Evolutionary conservation across 1,140 invertebrate species (phyloP).

Genomic region (Drosophila kepulauana): DNA sequence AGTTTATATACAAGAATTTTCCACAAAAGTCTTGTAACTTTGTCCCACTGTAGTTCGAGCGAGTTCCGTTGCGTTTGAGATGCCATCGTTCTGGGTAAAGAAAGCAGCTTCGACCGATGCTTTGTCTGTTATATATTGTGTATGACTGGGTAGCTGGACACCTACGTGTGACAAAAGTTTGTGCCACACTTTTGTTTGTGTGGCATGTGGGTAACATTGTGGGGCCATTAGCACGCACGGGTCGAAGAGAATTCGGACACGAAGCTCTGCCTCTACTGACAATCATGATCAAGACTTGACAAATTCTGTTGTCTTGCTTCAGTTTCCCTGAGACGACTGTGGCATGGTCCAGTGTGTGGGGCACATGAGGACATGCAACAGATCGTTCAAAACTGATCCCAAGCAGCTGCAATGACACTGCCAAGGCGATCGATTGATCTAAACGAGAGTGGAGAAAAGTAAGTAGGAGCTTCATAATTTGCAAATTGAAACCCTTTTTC

Average conservation of each 20-base stretch:
- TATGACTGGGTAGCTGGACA: constrained; percentile 43
- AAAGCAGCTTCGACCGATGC: constrained; percentile 51
- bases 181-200: constrained; percentile 76
- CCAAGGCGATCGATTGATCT: constrained; percentile 21
- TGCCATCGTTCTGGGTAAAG: constrained; percentile 80
- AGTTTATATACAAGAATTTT: neutral
- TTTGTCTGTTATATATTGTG: constrained; percentile 66
- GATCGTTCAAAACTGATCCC: constrained; percentile 35
- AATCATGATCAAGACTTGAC: constrained; percentile 78
- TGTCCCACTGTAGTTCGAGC: neutral
- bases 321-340: constrained; percentile 43
- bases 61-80: constrained; percentile 54
- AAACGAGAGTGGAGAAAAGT: neutral
- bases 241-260: constrained; percentile 20
- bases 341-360: constrained; percentile 12
- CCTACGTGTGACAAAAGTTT: constrained; percentile 79
- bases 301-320: constrained; percentile 83
- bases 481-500: neutral
- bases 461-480: constrained; percentile 2
- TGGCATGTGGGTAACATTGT: constrained; percentile 72
- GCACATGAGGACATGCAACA: constrained; percentile 13
- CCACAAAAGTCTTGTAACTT: too few species aligned
- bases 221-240: constrained; percentile 78
- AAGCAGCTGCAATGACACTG: neutral
- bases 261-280: constrained; percentile 38